Evolutionary conservation across 30 jellyfish, hydroid and myxozoan species (phyloP), one percentile per base, ranked within the genome.

Genomic region (Aurelia coerulea): DNA sequence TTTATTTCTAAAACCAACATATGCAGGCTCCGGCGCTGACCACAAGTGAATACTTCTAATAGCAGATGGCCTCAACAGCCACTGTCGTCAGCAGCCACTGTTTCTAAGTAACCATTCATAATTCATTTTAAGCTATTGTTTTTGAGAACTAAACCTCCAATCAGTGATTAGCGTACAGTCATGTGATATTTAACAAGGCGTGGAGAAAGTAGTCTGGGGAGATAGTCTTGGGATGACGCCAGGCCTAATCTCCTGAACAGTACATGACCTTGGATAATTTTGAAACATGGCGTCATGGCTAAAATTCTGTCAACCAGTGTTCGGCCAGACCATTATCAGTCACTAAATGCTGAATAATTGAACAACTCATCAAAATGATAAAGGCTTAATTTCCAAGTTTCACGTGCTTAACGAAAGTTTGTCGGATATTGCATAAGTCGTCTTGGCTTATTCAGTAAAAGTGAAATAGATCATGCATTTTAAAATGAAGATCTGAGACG

Each of bases 291-390:
- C 87, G 87, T 59, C 87, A 77, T 19, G 19, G 66, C 51, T 15
- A 46, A 62, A 77, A 77, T 34, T 62, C 87, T 67, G 54, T 60
- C 87, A 62, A 77, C 42, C 70, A 46, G 56, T 46, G 74, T 62
- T 77, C 51, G 87, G 78, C 87, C 87, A 59, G 78, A 77, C 87
- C 87, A 77, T 77, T 77, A 77, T 77, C 87, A 77, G 87, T 62
- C 87, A 33, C 78, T 60, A 37, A 59, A 67, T 35, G 1, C 41
- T 77, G 52, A 77, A 77, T 77, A 50, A 77, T 77, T 77, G 53
- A 77, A 62, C 76, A 64, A 62, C 78, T 77, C 87, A 77, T 77
- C 87, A 77, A 77, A 77, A 77, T 77, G 87, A 77, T 77, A 77
- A 77, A 59, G 87, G 77, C 18, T 62, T 41, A 50, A 62, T 75